Percentiles rank a stretch among this genome's conserved stretches.
Evolutionary conservation across 1,140 invertebrate genomes (phyloP).

Genomic region (Ceratina calcarata): DNA sequence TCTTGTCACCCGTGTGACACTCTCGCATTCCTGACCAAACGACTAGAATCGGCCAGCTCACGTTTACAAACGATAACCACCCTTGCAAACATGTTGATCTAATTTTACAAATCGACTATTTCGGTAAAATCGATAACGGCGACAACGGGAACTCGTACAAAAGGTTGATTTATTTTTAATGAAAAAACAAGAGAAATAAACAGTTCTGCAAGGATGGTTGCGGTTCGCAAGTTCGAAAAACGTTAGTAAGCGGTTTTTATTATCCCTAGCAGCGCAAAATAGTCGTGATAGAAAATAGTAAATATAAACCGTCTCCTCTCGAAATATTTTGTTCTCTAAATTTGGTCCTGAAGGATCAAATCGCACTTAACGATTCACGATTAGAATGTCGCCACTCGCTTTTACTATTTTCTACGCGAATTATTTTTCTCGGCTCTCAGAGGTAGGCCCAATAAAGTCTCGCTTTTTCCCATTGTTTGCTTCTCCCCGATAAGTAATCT

Average conservation of each 20-base stretch:
- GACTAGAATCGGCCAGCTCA: conserved; percentile 37
- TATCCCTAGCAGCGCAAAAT: conserved; percentile 27
- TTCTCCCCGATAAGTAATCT: too few species aligned
- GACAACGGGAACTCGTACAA: too few species aligned
- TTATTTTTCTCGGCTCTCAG: conserved; percentile 13
- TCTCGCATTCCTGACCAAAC: conserved; percentile 21
- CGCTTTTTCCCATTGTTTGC: not conserved
- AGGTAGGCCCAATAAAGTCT: conserved; percentile 35
- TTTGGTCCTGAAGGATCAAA: not conserved
- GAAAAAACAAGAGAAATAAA: not conserved
- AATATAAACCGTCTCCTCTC: conserved; percentile 8
- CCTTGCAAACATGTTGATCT: conserved; percentile 8
- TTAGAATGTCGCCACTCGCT: too few species aligned
- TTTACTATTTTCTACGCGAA: conserved; percentile 37
- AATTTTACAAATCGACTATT: too few species aligned
- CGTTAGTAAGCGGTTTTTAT: conserved; percentile 19
- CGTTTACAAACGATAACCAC: conserved; percentile 7
- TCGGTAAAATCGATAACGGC: too few species aligned
- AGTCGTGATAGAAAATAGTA: conserved; percentile 41
- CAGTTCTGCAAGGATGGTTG: conserved; percentile 2
- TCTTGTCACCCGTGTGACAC: not conserved
- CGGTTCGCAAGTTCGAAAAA: not conserved
- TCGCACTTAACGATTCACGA: too few species aligned
- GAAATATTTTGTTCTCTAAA: not conserved
- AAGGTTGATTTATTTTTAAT: too few species aligned